Conservation (phyloP, 2,888 invertebrate species). For the Cotesia congregata region DNA sequence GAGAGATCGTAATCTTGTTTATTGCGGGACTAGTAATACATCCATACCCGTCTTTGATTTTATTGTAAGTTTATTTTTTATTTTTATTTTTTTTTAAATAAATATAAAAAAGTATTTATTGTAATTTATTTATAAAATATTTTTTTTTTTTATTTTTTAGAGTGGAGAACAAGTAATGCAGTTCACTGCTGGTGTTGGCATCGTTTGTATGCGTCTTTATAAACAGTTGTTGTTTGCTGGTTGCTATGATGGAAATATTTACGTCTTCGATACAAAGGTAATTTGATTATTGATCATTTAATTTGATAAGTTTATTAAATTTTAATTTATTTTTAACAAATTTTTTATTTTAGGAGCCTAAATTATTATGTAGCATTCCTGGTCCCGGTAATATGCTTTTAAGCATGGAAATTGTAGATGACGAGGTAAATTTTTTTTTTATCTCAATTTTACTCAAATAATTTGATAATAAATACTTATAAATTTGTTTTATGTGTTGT, state of each 20-base stretch:
- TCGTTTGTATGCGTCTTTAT: conserved; percentile 79
- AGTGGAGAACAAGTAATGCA: conserved; percentile 76
- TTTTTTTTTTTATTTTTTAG: conserved; percentile 67
- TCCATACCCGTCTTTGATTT: conserved; percentile 83
- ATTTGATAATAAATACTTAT: not conserved
- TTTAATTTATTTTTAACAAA: conserved; percentile 10
- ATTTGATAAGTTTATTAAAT: not conserved
- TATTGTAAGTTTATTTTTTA: conserved; percentile 73
- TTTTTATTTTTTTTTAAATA: conserved; percentile 3
- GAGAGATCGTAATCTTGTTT: conserved; percentile 79
- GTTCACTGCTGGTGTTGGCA: conserved; percentile 79
- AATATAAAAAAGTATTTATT: conserved; percentile 2
- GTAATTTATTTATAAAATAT: not conserved
- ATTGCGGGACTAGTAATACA: conserved; percentile 82
- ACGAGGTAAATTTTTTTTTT: conserved; percentile 72
- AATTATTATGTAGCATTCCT: conserved; percentile 76
- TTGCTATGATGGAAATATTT: conserved; percentile 85
- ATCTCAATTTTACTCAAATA: not conserved
- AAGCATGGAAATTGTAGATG: conserved; percentile 77
- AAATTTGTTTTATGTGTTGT: conserved; percentile 14
- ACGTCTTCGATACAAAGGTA: conserved; percentile 76
- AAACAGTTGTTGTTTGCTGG: conserved; percentile 79
- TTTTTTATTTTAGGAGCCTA: conserved; percentile 57
- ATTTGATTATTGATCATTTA: conserved; percentile 11
- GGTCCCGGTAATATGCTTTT: conserved; percentile 82